Evolutionary conservation across 1,140 invertebrate species (phyloP).

Genomic region (Laodelphax striatellus): DNA sequence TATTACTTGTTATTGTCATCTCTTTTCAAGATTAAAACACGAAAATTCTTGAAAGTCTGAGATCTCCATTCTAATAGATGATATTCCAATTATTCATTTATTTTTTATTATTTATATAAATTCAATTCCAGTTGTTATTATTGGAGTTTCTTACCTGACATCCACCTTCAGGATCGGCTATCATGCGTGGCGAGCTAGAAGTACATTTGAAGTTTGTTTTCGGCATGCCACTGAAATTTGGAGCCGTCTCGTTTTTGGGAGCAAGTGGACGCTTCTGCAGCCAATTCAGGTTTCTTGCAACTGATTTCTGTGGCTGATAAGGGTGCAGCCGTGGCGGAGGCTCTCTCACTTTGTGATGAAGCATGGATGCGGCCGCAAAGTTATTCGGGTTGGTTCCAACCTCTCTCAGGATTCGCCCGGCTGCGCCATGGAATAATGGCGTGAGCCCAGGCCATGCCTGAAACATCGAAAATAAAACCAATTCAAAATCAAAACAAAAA

Average conservation of each 20-base stretch:
- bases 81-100: too few relatives aligned
- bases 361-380: too few relatives aligned
- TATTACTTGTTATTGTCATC: too few relatives aligned
- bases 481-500: too few relatives aligned
- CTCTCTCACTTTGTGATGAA: too few relatives aligned
- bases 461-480: constrained; percentile 9
- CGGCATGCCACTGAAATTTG: not conserved
- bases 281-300: not conserved
- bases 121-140: too few relatives aligned
- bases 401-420: constrained; percentile 14
- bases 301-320: too few relatives aligned
- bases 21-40: too few relatives aligned
- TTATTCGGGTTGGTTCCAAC: not conserved
- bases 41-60: too few relatives aligned
- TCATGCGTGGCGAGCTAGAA: not conserved
- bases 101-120: too few relatives aligned
- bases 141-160: not conserved
- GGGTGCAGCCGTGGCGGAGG: too few relatives aligned
- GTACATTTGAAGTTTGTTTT: not conserved
- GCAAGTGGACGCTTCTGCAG: not conserved
- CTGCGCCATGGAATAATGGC: constrained; percentile 11
- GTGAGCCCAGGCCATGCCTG: constrained; percentile 18
- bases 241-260: not conserved
- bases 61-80: too few relatives aligned
- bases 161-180: not conserved